Base-by-base conservation (phyloP, 2,113 vertebrate species). In the Baryphthengus martii region DNA sequence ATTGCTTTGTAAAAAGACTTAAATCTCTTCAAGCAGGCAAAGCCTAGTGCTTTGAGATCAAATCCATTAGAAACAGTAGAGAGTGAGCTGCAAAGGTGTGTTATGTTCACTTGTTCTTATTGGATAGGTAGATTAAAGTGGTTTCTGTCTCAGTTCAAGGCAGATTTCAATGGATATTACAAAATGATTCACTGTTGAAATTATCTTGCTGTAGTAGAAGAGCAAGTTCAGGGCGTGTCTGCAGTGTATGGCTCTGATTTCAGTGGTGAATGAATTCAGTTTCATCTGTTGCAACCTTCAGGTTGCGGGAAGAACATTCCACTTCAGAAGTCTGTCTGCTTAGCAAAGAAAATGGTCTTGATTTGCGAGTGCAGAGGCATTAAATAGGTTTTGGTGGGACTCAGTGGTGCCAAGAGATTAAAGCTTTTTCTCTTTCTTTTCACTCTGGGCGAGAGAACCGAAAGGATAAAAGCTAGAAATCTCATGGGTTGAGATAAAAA, bases 151-250 rank as follows among this genome's bases (percentile, higher is more conserved):
- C 3, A 0, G 21, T 71, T 42, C 26, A 47, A 42, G 20, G 29
- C 23, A 42, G 47, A 47, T 71, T 87, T 86, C 50, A 65, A 3
- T 67, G 62, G 29, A 2, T 78, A 10, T 68, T 84, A 20, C 35
- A 17, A 47, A 84, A 67, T 56, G 1, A 37, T 67, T 92, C 26
- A 16, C 39, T 53, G 17, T 2, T 67, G 61, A 83, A 89, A 87
- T 93, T 73, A 42, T 49, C 12, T 58, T 3, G 1, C 18, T 84
- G 24, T 28, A 33, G 61, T 68, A 55, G 95, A 67, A 84, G 68
- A 96, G 44, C 91, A 47, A 84, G 84, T 88, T 72, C 24, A n/a
- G 83, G 76, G 94, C 81, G 95, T 92, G 92, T 55, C 70, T 87
- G 93, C 33, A 63, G 17, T 44, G 29, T 63, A 10, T 35, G 40